Percentiles rank a stretch among this genome's conserved stretches.
phyloP scores from a whole-genome alignment of 2,797 vertebrate genomes.

The Danionella dracula region DNA sequence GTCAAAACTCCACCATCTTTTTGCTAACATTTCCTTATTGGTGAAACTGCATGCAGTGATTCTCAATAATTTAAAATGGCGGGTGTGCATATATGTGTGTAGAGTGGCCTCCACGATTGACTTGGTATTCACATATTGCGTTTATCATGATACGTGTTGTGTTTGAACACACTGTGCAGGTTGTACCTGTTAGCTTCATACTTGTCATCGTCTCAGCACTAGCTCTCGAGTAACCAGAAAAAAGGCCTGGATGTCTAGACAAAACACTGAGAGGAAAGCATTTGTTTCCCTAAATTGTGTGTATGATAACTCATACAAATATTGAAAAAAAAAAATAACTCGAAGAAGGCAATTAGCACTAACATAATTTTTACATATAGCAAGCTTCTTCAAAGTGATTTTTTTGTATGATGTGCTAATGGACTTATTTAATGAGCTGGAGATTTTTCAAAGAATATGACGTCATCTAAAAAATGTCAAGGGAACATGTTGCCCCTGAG shows the following conservation, averaged over 20 bases:
- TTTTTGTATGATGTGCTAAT: too few relatives aligned
- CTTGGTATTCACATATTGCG: conserved; percentile 7
- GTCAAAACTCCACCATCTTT: conserved; percentile 47
- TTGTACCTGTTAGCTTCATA: conserved; percentile 7
- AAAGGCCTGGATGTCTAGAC: conserved; percentile 7
- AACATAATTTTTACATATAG: too few relatives aligned
- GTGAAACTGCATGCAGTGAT: conserved; percentile 16
- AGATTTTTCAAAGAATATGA: not conserved
- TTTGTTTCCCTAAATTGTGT: too few relatives aligned
- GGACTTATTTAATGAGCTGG: too few relatives aligned
- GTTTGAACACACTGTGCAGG: conserved; percentile 27
- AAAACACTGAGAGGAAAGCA: too few relatives aligned
- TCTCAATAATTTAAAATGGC: conserved; percentile 22
- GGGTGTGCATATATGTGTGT: conserved; percentile 5
- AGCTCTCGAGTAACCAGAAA: not conserved
- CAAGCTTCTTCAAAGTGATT: not conserved
- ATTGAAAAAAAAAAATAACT: not conserved
- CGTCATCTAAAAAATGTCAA: not conserved
- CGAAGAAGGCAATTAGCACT: too few relatives aligned
- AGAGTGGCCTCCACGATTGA: conserved; percentile 6
- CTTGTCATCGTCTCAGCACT: not conserved
- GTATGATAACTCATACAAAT: too few relatives aligned
- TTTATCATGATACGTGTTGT: conserved; percentile 22
- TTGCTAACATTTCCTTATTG: conserved; percentile 50
- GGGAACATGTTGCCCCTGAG: not conserved